phyloP scores from a whole-genome alignment of 2,888 invertebrate genomes.

The Pediacus dermestoides region DNA sequence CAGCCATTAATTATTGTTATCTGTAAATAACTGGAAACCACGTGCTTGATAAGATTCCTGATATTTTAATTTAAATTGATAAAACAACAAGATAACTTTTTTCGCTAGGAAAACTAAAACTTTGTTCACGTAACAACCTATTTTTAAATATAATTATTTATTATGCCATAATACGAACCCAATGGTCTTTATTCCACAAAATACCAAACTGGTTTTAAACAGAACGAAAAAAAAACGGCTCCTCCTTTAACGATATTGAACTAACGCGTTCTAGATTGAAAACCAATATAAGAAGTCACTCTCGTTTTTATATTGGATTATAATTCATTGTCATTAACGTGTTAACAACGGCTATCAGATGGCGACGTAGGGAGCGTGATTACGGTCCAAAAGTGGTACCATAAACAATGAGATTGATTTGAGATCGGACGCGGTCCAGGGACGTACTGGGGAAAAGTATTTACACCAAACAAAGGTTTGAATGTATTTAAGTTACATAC shows the following conservation, averaged over 20 bases:
- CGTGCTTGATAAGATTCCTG: no score
- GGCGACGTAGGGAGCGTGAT: slow-evolving; percentile 24
- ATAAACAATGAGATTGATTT: slow-evolving; percentile 34
- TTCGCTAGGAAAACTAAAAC: no score
- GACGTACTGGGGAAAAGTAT: neutral
- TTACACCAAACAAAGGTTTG: no score
- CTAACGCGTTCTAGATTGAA: slow-evolving; percentile 13
- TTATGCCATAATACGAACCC: no score
- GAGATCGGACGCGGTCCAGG: neutral
- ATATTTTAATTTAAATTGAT: no score
- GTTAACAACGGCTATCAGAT: slow-evolving; percentile 35
- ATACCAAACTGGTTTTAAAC: slow-evolving; percentile 6
- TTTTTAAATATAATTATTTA: no score
- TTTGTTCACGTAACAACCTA: no score
- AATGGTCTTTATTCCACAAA: no score
- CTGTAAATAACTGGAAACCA: no score
- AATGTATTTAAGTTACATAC: no score
- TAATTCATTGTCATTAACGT: slow-evolving; percentile 39
- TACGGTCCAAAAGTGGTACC: slow-evolving; percentile 23
- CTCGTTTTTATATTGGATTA: slow-evolving; percentile 30
- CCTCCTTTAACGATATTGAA: slow-evolving; percentile 4
- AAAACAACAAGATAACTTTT: no score
- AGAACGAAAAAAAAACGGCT: neutral
- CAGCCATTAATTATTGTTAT: no score
- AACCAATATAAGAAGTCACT: slow-evolving; percentile 18